Conservation (phyloP, 2,888 invertebrate genomes). For the Agapostemon virescens region DNA sequence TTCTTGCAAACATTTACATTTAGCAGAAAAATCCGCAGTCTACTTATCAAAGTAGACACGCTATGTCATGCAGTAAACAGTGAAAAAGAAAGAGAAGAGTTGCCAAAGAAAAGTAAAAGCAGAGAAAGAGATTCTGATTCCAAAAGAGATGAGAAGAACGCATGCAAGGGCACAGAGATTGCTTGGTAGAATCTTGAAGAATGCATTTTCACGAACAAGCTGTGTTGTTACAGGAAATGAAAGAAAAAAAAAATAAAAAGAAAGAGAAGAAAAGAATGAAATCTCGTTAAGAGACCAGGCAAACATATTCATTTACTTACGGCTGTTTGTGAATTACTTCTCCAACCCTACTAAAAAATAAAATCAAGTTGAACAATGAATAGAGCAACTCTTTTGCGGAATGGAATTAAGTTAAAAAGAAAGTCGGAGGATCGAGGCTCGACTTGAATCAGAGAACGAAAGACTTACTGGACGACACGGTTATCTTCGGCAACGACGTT, state of each 20-base stretch:
- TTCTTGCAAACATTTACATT: not conserved
- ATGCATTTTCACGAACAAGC: not conserved
- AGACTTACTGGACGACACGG: conserved; percentile 89
- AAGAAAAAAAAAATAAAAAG: not conserved
- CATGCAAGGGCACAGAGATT: not conserved
- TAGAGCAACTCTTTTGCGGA: conserved; percentile 4
- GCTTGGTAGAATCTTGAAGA: not conserved
- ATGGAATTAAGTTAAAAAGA: not conserved
- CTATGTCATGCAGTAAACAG: not conserved
- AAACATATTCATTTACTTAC: conserved; percentile 82
- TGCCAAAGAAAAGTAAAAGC: conserved; percentile 8
- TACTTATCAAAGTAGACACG: not conserved
- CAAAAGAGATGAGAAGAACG: not conserved
- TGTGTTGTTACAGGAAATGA: not conserved
- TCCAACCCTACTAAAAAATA: conserved; percentile 84
- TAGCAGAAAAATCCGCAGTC: not conserved
- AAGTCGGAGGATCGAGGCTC: not conserved
- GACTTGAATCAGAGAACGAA: not conserved
- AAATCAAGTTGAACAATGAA: conserved; percentile 54
- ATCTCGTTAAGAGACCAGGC: conserved; percentile 3
- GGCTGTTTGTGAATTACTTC: conserved; percentile 88
- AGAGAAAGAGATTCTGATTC: not conserved
- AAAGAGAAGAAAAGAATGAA: no score
- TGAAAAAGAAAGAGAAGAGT: not conserved
- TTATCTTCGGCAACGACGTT: conserved; percentile 85